Base-by-base conservation (phyloP, 1,140 invertebrate species). In the Heliconius hewitsoni region DNA sequence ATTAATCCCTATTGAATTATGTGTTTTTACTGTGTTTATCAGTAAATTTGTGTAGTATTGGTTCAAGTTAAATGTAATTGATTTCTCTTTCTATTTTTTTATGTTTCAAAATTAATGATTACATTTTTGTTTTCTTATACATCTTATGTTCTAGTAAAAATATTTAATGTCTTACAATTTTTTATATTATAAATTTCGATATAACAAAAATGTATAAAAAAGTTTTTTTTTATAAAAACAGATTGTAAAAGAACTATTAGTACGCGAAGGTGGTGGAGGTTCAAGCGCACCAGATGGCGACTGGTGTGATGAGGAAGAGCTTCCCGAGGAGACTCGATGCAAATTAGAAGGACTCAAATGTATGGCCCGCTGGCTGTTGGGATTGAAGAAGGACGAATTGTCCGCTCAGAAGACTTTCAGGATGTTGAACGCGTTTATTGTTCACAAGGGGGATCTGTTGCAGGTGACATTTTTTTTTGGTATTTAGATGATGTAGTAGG, bases 331-430 rank as follows among this genome's bases (percentile, higher is more conserved):
- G 91, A 99, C 98, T 0, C 96, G 97, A 76, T 98, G 98, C 91
- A 99, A 99, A 95, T 96, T 99, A 78, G 98, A 99, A 94, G 98
- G 98, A 0, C 96, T 99, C 82, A 99, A 99, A 92, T 97, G 98
- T 79, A 98, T 99, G 97, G 98, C 98, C 2, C 96, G 99, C 42
- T 99, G 99, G 98, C 94, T 99, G 18, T 93, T 99, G 50, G 99
- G 98, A 1, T 93, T 99, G 8, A 99, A 98, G 94, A 96, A 96
- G 73, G 97, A 98, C 86, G 97, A 97, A 80, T 96, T 98, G 57
- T 98, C 98, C 1, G 98, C 98, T 0, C 98, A 98, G 89, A 99
- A 99, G 90, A 99, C 98, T 13, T 98, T 99, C 91, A 96, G 98
- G 73, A 98, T 99, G 96, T 94, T 99, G 5, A 97, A 97, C 84